Evolutionary conservation across 1,140 invertebrate genomes (phyloP).

Genomic region (Panagrolaimus sp.): DNA sequence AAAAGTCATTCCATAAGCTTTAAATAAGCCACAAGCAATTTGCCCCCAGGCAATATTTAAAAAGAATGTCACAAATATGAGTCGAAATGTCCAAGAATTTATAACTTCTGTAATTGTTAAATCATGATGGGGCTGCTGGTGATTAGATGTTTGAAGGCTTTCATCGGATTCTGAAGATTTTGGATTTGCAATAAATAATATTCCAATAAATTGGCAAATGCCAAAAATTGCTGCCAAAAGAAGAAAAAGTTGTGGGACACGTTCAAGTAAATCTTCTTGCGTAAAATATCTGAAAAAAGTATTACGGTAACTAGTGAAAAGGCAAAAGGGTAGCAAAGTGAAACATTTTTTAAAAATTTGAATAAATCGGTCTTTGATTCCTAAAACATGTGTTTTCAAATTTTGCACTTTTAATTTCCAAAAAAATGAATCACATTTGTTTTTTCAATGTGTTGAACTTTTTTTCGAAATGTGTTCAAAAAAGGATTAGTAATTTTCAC

Average conservation of each 20-base stretch:
- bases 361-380: too few species aligned
- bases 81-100: constrained; percentile 23
- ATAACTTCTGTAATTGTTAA: too few species aligned
- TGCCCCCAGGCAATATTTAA: constrained; percentile 39
- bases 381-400: too few species aligned
- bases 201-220: constrained; percentile 39
- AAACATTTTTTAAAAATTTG: too few species aligned
- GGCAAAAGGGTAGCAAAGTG: too few species aligned
- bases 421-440: too few species aligned
- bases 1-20: constrained; percentile 47
- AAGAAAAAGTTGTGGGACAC: constrained; percentile 45
- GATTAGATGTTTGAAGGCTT: not conserved
- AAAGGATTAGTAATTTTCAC: too few species aligned
- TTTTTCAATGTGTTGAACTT: too few species aligned
- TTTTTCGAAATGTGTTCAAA: too few species aligned
- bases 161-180: not conserved
- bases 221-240: constrained; percentile 35
- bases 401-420: too few species aligned
- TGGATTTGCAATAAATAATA: constrained; percentile 41
- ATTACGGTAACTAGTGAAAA: too few species aligned
- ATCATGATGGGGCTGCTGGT: not conserved
- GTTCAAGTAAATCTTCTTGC: constrained; percentile 42
- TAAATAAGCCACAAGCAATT: constrained; percentile 41
- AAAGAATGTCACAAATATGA: constrained; percentile 31
- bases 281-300: constrained; percentile 36